phyloP scores from a whole-genome alignment of 1,140 invertebrate species.

The Nomia melanderi region DNA sequence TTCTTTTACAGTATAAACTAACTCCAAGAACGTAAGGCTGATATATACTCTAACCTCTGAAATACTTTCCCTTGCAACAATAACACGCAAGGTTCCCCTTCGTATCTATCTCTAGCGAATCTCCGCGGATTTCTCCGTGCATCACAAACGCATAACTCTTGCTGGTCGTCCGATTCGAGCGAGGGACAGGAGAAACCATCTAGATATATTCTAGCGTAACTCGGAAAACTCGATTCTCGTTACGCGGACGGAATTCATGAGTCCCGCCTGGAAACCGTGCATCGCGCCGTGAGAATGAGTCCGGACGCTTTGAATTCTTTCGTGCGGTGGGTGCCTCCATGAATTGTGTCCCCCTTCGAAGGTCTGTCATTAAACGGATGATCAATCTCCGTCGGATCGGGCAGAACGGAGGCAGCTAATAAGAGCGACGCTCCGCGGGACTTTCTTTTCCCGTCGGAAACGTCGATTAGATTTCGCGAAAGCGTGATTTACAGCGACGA shows the following conservation, averaged over 20 bases:
- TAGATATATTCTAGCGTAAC: conserved; percentile 9
- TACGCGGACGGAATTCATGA: conserved; percentile 44
- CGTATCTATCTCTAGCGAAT: background rate
- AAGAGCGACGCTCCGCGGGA: background rate
- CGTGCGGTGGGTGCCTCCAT: too few species aligned
- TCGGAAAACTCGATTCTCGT: conserved; percentile 16
- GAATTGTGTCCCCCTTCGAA: too few species aligned
- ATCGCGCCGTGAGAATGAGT: conserved; percentile 43
- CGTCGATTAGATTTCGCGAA: conserved; percentile 15
- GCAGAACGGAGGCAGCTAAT: too few species aligned
- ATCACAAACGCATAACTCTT: background rate
- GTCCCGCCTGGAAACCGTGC: too few species aligned
- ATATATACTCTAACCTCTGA: background rate
- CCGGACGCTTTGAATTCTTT: too few species aligned
- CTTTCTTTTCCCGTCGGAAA: conserved; percentile 31
- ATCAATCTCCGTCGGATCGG: too few species aligned
- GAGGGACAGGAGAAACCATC: conserved; percentile 40
- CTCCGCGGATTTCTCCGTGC: background rate
- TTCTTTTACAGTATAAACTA: too few species aligned
- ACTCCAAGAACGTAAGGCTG: too few species aligned
- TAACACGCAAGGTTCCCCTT: background rate
- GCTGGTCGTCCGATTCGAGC: conserved; percentile 36
- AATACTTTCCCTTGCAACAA: background rate
- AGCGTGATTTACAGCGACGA: conserved; percentile 21
- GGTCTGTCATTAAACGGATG: too few species aligned